These are phyloP conservation scores for Morinoia aosen DNA, from an alignment of 2,888 invertebrate species.

Conservation along the genomic window DNA sequence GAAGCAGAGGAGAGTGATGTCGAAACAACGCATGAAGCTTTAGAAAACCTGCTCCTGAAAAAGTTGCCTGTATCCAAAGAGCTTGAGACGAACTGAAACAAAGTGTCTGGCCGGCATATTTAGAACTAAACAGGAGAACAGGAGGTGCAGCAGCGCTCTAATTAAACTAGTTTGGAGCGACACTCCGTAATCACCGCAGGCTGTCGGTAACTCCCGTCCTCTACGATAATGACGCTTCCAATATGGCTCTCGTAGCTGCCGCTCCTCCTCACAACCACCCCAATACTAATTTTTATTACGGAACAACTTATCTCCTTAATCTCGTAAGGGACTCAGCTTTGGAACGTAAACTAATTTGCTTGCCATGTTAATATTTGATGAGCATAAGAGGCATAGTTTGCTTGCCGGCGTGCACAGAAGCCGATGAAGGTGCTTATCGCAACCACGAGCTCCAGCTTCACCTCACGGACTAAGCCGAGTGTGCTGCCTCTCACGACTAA, in stretches of 20 bases:
- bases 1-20: not conserved
- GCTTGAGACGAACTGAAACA: not conserved
- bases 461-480: not conserved
- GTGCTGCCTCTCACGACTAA: conserved; percentile 22
- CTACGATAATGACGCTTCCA: conserved; percentile 40
- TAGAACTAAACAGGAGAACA: not conserved
- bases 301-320: conserved; percentile 50
- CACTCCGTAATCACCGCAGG: conserved; percentile 22
- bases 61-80: not conserved
- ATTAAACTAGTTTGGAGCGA: conserved; percentile 26
- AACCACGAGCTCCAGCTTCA: conserved; percentile 4
- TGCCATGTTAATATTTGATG: conserved; percentile 47
- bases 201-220: conserved; percentile 43
- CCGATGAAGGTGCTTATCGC: conserved; percentile 26
- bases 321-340: conserved; percentile 46
- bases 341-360: conserved; percentile 48
- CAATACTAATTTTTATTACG: conserved; percentile 48
- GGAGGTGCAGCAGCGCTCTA: not conserved
- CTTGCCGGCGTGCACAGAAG: not conserved
- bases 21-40: not conserved
- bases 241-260: conserved; percentile 37
- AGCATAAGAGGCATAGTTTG: conserved; percentile 30
- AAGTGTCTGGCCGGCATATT: not conserved
- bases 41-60: not conserved
- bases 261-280: conserved; percentile 25